Base-by-base conservation (phyloP, 2,888 invertebrate species). In the Leucophenga montana region DNA sequence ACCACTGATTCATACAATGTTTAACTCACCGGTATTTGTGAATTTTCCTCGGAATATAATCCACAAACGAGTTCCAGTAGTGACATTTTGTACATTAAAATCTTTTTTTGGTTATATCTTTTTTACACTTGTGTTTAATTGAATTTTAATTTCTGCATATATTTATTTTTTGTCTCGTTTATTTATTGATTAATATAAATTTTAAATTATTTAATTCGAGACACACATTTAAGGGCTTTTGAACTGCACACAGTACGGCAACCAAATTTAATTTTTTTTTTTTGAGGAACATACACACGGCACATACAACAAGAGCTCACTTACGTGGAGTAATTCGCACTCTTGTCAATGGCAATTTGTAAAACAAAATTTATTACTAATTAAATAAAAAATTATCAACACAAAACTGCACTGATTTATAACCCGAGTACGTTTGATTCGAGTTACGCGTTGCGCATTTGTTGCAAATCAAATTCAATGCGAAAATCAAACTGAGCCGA, bases 41-140 rank as follows among this genome's bases (percentile, higher is more conserved):
- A 13, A 48, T 22, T 64, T 22, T 92, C 91, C 77, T 91, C 90
- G 68, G 92, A 91, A 79, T 90, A 90, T 80, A 91, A 91, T 75
- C 92, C 92, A 88, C 92, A 92, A 80, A 91, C 91, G 78, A 92
- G 91, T 77, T 91, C 91, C 89, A 91, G 82, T 68, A 87, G 79
- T 68, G 86, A 85, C 87, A 87, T 87, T 75, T 73, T 68, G 79
- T 14, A 62, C 70, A 74, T 70, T 57, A 50, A 72, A 39, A 62
- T 69, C 48, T 69, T 56, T 64, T 66, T 56, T 68, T 68, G 67
- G 53, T 69, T 48, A 65, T 46, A 50, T 56, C n/a, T 44, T 4
- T 69, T 54, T 20, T 44, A 27, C 27, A 27, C 27, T 39, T 39
- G 11, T 11, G 39, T 16, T 69, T 67, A 14, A 16, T 71, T 48